Base-by-base conservation (phyloP, 2,888 invertebrate species). In the Strigamia maritima region DNA sequence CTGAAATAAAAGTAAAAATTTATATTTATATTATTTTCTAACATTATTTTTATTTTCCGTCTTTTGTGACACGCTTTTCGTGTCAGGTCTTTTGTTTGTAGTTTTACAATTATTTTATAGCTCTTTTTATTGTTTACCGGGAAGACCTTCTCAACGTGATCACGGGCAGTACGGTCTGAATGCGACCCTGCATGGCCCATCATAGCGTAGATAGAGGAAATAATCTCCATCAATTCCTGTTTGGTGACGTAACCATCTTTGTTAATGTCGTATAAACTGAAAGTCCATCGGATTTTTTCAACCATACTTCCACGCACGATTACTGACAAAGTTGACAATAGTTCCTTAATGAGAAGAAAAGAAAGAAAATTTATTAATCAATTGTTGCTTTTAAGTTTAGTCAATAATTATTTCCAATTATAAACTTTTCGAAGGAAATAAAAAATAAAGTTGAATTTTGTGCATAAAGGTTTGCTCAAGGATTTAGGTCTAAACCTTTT, bases 201-300 rank as follows among this genome's bases (percentile, higher is more conserved):
- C 85, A 98, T 90, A 86, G 97, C 97, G 86, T 98, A 97, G 16
- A 98, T 93, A 4, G 97, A 95, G 81, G 90, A 89, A 70, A 94
- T 92, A 81, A 94, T 94, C 87, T 97, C 94, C 2, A 92, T 91
- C 83, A 98, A 89, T 87, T 98, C 97, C 82, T 92, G 89, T 82
- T 94, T 90, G 78, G 95, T 96, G 85, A 98, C 96, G 84, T 95
- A 94, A 0, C 97, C 97, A 86, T 98, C 97, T 0, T 95, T 95
- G 85, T 98, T 97, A 81, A 97, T 92, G 87, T 98, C 98, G 87
- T 98, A 98, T 79, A 98, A 88, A 83, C 94, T 93, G 88, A 98
- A 98, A n/a, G 97, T 95, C 97, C 97, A 98, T 84, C 95, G 91
- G 75, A 98, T 90, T 81, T 97, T 92, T 87, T 98, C 98, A 86